Evolutionary conservation across 2,888 invertebrate genomes (phyloP).

Genomic region (Caenorhabditis wallacei): DNA sequence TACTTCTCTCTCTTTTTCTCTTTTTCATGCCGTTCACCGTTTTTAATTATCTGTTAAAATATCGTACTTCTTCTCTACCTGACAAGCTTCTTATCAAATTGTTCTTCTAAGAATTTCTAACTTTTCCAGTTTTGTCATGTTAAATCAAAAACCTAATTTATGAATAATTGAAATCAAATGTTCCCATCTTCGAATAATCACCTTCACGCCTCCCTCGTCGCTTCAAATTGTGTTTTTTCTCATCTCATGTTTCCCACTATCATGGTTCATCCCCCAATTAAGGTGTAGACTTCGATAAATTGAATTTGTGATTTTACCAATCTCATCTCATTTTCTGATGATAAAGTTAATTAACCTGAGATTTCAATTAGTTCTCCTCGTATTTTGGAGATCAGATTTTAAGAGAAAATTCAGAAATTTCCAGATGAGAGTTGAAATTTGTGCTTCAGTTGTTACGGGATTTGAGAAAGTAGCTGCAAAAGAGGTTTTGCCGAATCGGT

Average conservation of each 20-base stretch:
- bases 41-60: neutral
- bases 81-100: constrained; percentile 5
- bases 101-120: constrained; percentile 18
- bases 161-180: neutral
- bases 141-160: neutral
- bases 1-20: constrained; percentile 11
- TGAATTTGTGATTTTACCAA: constrained; percentile 15
- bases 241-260: constrained; percentile 9
- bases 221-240: constrained; percentile 5
- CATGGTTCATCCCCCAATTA: constrained; percentile 14
- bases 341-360: neutral
- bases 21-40: constrained; percentile 1
- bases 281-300: constrained; percentile 32
- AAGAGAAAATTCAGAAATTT: neutral
- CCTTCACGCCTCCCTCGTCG: neutral
- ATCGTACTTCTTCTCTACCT: neutral
- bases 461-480: constrained; percentile 84
- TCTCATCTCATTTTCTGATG: neutral
- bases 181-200: constrained; percentile 6
- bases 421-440: constrained; percentile 21
- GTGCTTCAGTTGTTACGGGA: constrained; percentile 84
- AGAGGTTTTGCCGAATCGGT: constrained; percentile 78
- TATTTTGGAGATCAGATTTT: constrained; percentile 8
- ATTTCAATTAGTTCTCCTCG: neutral
- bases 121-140: constrained; percentile 13